These are phyloP conservation scores for Cenopis cana DNA, from an alignment of 2,888 invertebrate genomes.

Conservation along the genomic window DNA sequence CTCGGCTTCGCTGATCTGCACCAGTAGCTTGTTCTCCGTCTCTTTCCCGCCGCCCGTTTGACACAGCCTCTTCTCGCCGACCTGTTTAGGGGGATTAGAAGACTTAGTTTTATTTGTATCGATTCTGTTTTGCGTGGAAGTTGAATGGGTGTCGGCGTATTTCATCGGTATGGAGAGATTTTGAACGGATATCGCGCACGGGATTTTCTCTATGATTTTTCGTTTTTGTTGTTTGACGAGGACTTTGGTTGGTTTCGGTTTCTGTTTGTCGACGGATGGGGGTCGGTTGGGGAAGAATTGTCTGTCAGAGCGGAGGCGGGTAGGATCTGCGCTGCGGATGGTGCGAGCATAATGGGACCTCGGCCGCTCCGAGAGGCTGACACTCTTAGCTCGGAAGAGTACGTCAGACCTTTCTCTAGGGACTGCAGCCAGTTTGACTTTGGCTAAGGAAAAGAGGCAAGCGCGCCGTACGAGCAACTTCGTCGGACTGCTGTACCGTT, in stretches of 20 bases:
- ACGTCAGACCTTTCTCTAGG: conserved; percentile 59
- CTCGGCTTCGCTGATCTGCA: conserved; percentile 86
- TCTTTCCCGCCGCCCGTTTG: conserved; percentile 70
- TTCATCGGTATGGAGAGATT: conserved; percentile 77
- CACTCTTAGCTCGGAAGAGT: conserved; percentile 74
- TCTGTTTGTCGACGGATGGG: conserved; percentile 50
- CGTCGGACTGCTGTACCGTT: conserved; percentile 68
- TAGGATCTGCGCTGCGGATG: conserved; percentile 69
- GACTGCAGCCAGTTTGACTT: conserved; percentile 60
- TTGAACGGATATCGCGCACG: conserved; percentile 73
- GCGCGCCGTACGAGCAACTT: conserved; percentile 56
- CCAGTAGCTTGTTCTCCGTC: conserved; percentile 82
- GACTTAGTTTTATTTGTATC: conserved; percentile 72
- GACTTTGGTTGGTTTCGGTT: conserved; percentile 54
- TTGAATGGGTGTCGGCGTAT: conserved; percentile 73
- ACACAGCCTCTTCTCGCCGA: conserved; percentile 78
- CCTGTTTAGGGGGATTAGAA: conserved; percentile 78
- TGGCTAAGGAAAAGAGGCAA: conserved; percentile 1
- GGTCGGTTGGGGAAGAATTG: conserved; percentile 59
- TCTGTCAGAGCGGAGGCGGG: conserved; percentile 61
- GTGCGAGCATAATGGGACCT: conserved; percentile 69
- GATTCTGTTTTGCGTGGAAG: conserved; percentile 60
- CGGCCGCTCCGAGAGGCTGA: conserved; percentile 70
- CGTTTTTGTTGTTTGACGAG: conserved; percentile 69
- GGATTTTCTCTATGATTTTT: conserved; percentile 70